A percentile compares a stretch with the other conserved stretches of the same genome.
Conservation (phyloP, 2,797 vertebrate species). For the Morelia viridis region DNA sequence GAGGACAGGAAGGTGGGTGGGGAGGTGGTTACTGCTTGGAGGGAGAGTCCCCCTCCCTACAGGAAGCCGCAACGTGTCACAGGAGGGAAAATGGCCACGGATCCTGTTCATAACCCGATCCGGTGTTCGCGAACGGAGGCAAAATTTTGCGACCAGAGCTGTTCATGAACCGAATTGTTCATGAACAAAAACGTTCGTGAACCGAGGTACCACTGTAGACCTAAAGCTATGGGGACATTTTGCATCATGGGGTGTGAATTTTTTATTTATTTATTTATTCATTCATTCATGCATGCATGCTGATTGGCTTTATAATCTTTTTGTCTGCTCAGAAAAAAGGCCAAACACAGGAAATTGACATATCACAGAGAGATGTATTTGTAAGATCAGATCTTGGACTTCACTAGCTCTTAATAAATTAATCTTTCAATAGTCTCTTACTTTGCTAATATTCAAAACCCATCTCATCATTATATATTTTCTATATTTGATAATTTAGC, state of each 20-base stretch:
- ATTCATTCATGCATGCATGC: neutral
- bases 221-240: neutral
- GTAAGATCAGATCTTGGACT: neutral
- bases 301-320: neutral
- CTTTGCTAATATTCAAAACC: neutral
- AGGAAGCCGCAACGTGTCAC: too few relatives aligned
- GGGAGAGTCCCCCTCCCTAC: too few relatives aligned
- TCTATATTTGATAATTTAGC: neutral
- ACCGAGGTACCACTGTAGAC: neutral
- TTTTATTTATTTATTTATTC: too few relatives aligned
- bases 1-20: too few relatives aligned
- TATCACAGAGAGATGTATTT: neutral
- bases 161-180: too few relatives aligned
- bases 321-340: neutral
- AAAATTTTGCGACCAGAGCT: too few relatives aligned
- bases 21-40: too few relatives aligned
- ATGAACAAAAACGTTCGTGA: too few relatives aligned
- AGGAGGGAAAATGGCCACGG: too few relatives aligned
- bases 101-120: too few relatives aligned
- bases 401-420: neutral
- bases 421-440: neutral
- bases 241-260: neutral
- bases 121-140: too few relatives aligned
- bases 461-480: neutral
- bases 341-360: neutral